Percentiles rank a stretch among this genome's conserved stretches.
Evolutionary conservation across 2,797 vertebrate genomes (phyloP).

Genomic region (Acanthopagrus latus): DNA sequence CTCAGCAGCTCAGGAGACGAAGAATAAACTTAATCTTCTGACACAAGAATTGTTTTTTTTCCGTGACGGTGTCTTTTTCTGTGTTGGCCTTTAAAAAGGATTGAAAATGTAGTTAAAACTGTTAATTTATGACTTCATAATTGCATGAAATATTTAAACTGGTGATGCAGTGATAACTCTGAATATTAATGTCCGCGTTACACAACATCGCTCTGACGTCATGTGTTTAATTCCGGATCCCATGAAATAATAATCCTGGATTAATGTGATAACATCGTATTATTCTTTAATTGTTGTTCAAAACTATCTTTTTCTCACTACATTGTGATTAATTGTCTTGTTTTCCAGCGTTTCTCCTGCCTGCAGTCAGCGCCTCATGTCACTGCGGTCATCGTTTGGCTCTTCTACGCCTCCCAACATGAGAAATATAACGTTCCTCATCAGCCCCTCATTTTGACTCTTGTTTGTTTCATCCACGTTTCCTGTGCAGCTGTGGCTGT

Average conservation of each 20-base stretch:
- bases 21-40: neutral
- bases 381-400: neutral
- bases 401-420: slow-evolving; percentile 12
- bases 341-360: neutral
- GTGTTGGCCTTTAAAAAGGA: neutral
- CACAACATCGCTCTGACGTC: neutral
- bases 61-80: too few relatives aligned
- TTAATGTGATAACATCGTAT: neutral
- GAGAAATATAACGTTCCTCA: slow-evolving; percentile 20
- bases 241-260: neutral
- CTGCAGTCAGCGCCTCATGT: neutral
- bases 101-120: neutral
- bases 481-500: slow-evolving; percentile 69
- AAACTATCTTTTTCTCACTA: neutral
- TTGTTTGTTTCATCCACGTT: slow-evolving; percentile 51
- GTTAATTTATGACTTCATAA: neutral
- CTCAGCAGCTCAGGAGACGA: neutral
- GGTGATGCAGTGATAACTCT: neutral
- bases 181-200: neutral
- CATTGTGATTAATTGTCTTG: neutral
- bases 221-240: neutral
- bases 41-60: too few relatives aligned
- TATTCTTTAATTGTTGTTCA: neutral
- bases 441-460: slow-evolving; percentile 37
- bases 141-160: slow-evolving; percentile 3